Percentiles rank a stretch among this genome's conserved stretches.
Conservation (phyloP, 2,888 invertebrate genomes). For the Zygothrica quintamaculata region DNA sequence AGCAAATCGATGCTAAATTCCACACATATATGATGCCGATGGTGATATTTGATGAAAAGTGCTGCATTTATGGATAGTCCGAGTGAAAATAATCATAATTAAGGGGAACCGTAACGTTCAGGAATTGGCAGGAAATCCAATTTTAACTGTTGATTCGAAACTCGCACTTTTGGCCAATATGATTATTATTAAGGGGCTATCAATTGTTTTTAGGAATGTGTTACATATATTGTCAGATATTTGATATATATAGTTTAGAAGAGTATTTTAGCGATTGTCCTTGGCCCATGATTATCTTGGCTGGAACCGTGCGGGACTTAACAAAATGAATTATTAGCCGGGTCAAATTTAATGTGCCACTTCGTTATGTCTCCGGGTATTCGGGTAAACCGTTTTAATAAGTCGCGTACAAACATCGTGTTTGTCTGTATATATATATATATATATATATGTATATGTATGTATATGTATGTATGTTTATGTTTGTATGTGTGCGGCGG, state of each 20-base stretch:
- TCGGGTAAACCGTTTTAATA: conserved; percentile 40
- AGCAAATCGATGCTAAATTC: too few species aligned
- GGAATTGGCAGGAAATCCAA: too few species aligned
- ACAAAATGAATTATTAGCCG: conserved; percentile 73
- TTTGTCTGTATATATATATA: conserved; percentile 1
- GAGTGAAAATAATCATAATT: too few species aligned
- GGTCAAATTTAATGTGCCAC: conserved; percentile 72
- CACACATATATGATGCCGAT: too few species aligned
- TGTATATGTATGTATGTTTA: neutral
- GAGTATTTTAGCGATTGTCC: conserved; percentile 15
- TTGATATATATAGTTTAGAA: neutral
- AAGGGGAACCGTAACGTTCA: too few species aligned
- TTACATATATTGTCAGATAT: neutral
- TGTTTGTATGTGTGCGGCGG: neutral
- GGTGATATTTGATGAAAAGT: too few species aligned
- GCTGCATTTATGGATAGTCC: too few species aligned
- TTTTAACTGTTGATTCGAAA: too few species aligned
- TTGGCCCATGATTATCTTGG: conserved; percentile 17
- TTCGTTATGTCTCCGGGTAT: conserved; percentile 50
- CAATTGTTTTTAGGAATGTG: too few species aligned
- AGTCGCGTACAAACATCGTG: conserved; percentile 20
- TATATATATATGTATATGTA: neutral
- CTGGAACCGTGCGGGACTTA: conserved; percentile 43
- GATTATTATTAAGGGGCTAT: too few species aligned
- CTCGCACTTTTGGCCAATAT: too few species aligned